Conservation (phyloP, 2,888 invertebrate genomes). For the Tipula vernalis region DNA sequence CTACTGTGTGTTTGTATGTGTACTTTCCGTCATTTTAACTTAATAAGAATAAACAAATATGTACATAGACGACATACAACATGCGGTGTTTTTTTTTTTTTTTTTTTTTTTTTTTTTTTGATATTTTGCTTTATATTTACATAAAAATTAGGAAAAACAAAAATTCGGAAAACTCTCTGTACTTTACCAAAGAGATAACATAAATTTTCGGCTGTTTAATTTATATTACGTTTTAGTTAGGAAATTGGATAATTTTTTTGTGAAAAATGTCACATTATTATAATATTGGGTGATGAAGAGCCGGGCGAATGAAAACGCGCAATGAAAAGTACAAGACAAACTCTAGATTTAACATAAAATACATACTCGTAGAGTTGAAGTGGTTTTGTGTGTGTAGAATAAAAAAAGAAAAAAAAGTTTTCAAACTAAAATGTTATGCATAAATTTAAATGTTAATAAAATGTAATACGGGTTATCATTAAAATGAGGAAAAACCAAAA, state of each 20-base stretch:
- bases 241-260: neutral
- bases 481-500: neutral
- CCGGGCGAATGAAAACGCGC: neutral
- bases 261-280: neutral
- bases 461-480: neutral
- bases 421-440: neutral
- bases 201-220: neutral
- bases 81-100: neutral
- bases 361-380: neutral
- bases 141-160: neutral
- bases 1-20: neutral
- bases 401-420: neutral
- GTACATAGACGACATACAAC: neutral
- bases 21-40: neutral
- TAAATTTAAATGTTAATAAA: neutral
- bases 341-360: neutral
- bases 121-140: neutral
- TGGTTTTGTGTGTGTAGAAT: neutral
- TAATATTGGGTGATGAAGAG: neutral
- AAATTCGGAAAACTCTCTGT: neutral
- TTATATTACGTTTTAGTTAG: neutral
- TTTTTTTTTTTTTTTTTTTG: neutral
- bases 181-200: neutral
- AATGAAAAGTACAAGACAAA: neutral
- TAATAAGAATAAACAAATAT: neutral